Evolutionary conservation across 2,113 vertebrate species (phyloP).

Genomic region (Speoplatyrhinus poulsoni): DNA sequence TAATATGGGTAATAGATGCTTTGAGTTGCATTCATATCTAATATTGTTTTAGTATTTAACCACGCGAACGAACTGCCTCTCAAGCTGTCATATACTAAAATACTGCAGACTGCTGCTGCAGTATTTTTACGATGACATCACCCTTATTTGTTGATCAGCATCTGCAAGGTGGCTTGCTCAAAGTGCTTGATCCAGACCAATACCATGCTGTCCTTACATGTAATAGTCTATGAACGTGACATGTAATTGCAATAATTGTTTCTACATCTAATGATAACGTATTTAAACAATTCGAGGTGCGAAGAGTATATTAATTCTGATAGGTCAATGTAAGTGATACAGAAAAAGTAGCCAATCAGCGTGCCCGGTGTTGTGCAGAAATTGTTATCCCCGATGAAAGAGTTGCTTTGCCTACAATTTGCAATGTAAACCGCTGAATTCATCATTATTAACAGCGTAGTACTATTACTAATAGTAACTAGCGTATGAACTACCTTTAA

Average conservation of each 20-base stretch:
- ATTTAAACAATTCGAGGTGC: slow-evolving; percentile 68
- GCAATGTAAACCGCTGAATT: no score
- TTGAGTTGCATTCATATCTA: neutral
- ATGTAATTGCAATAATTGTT: slow-evolving; percentile 5
- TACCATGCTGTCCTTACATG: neutral
- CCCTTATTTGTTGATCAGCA: slow-evolving; percentile 44
- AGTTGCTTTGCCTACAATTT: no score
- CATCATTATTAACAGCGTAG: no score
- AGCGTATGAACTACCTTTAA: no score
- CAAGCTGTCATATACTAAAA: slow-evolving; percentile 59
- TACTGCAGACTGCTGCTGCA: slow-evolving; percentile 71
- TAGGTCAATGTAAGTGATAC: slow-evolving; percentile 62
- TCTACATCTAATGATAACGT: slow-evolving; percentile 44
- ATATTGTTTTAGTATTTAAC: neutral
- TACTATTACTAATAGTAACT: no score
- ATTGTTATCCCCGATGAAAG: no score
- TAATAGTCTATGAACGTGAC: neutral
- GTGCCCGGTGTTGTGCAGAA: slow-evolving; percentile 2
- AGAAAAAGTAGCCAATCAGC: slow-evolving; percentile 66
- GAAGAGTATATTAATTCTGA: slow-evolving; percentile 56
- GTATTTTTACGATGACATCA: slow-evolving; percentile 79
- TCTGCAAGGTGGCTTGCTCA: slow-evolving; percentile 56
- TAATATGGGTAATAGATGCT: no score
- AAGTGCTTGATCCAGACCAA: slow-evolving; percentile 16
- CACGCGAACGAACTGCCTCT: slow-evolving; percentile 34